Base-by-base conservation (phyloP, 2,113 vertebrate genomes). In the Calidris pugnax region DNA sequence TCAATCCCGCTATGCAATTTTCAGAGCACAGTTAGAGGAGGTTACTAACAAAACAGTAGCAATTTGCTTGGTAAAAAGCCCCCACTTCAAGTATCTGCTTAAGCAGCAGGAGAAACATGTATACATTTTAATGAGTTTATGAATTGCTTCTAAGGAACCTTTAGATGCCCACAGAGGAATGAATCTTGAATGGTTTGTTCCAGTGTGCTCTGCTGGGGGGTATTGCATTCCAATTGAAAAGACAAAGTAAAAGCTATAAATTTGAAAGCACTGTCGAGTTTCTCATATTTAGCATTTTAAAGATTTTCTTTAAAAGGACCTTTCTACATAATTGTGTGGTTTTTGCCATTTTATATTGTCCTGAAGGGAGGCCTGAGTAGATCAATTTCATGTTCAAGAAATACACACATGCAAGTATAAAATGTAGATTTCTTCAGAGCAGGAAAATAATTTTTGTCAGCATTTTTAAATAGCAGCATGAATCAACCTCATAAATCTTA, bases 111-210 rank as follows among this genome's bases (percentile, higher is more conserved):
- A 67, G 88, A 95, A 88, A 55, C 20, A 4, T 39, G 8, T 81
- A 24, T 93, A 68, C 17, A 24, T 93, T 93, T 95, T 87, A 95
- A 95, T 93, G 69, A 80, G 45, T 95, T 91, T 93, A 68, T 95
- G 64, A 90, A 87, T 86, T 94, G 64, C 60, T 73, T 89, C 57
- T 94, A 81, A 87, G 74, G 43, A 94, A 66, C 55, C n/a, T 84
- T 91, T 67, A 81, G 30, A 47, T 87, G 79, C 74, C 92, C 57
- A 60, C 81, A 69, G 90, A 96, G 78, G 78, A 88, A 95, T 84
- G 56, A 78, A 94, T 96, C 85, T 76, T 88, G 69, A 94, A 51
- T 79, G 82, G 78, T 90, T 85, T 94, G 69, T 97, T 90, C 74
- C 47, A 77, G 27, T 22, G 47, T 90, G 50, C 60, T 75, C 87